Evolutionary conservation across 2,797 vertebrate genomes (phyloP), one percentile per base, ranked within the genome.

Genomic region (Lophius americanus): DNA sequence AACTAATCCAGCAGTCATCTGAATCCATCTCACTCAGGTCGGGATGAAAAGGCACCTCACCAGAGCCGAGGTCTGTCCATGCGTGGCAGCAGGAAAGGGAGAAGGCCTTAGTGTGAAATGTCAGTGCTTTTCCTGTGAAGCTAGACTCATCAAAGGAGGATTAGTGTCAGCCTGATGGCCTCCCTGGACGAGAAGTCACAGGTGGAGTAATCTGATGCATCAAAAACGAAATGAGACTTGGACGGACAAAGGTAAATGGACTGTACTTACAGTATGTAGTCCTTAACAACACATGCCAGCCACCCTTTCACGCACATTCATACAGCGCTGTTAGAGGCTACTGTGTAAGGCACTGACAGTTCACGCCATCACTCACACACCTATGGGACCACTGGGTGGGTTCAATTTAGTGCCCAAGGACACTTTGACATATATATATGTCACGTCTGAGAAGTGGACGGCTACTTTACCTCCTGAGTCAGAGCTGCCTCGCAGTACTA

Each of bases 121-220:
- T 91, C 92, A 93, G 79, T 63, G 88, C 83, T 83, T 86, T 85
- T 87, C 77, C 85, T 85, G 83, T 87, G 89, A 89, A 92, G 90
- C 88, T 64, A 47, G 85, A 82, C 89, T 91, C 90, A 92, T 93
- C 90, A 92, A 92, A 93, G 88, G 73, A 63, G 90, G 91, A 92
- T 92, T 92, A 92, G 89, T 89, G 90, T 89, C 70, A 82, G 82
- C 68, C 88, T 66, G 83, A 82, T 85, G 85, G 88, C 84, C 85
- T 79, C 76, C 4, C 78, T 64, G 79, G 84, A 84, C 69, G 37
- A 67, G 55, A 70, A 13, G 46, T 33, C 71, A 75, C 74, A 73
- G 85, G 83, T 79, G 82, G 70, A 75, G 81, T 90, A 87, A 89
- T 89, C 87, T 87, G 89, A 89, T 81, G 80, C 87, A 85, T 85